Conservation (phyloP, 1,140 invertebrate genomes). For the Penaeus vannamei region DNA sequence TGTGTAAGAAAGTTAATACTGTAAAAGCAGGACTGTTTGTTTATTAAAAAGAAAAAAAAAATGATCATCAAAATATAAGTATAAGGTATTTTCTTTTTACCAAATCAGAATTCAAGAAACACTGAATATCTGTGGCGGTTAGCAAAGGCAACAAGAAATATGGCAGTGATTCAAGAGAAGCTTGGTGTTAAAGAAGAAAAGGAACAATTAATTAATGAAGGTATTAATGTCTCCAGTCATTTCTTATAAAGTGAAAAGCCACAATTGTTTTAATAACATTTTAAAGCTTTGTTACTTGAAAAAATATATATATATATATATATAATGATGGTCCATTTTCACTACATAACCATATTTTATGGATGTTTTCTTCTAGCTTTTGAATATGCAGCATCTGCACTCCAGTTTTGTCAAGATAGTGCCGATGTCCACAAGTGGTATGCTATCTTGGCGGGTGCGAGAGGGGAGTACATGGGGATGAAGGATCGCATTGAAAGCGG, state of each 20-base stretch:
- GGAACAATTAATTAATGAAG: slow-evolving; percentile 76
- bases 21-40: too few species aligned
- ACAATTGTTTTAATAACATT: background rate
- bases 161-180: slow-evolving; percentile 72
- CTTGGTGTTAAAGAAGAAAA: slow-evolving; percentile 74
- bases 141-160: slow-evolving; percentile 78
- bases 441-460: slow-evolving; percentile 81
- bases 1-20: too few species aligned
- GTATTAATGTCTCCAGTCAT: slow-evolving; percentile 58
- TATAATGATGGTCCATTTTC: background rate
- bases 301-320: background rate
- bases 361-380: slow-evolving; percentile 73
- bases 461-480: slow-evolving; percentile 76
- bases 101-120: slow-evolving; percentile 52
- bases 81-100: background rate
- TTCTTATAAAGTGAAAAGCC: background rate
- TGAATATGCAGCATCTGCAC: slow-evolving; percentile 76
- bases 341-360: background rate
- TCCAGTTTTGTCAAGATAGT: slow-evolving; percentile 75
- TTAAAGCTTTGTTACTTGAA: slow-evolving; percentile 41
- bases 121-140: slow-evolving; percentile 79
- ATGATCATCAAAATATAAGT: background rate
- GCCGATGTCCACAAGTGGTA: slow-evolving; percentile 84
- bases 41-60: too few species aligned
- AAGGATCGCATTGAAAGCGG: slow-evolving; percentile 82